A percentile compares a stretch with the other conserved stretches of the same genome.
These are phyloP conservation scores for Cephus spinipes DNA, from an alignment of 2,888 invertebrate species.

Conservation along the genomic window DNA sequence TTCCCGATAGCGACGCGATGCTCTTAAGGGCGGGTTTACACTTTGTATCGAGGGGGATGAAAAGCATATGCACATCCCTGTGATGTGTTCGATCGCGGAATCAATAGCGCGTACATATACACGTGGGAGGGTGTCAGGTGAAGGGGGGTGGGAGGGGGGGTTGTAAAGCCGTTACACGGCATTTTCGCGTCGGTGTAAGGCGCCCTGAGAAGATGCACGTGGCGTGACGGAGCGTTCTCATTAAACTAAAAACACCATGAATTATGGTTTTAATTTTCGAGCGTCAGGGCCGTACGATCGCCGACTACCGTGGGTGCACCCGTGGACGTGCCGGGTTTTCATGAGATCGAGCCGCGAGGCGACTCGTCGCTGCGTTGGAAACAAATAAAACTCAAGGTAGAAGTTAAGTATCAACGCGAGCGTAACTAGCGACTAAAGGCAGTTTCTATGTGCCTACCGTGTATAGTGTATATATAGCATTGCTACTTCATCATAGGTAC, in stretches of 20 bases:
- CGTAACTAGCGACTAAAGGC: neutral
- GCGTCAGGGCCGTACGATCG: neutral
- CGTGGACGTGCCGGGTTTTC: neutral
- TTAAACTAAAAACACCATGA: constrained; percentile 40
- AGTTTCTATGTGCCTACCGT: neutral
- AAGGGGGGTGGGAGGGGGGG: constrained; percentile 12
- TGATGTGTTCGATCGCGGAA: neutral
- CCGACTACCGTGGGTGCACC: neutral
- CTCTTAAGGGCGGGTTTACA: neutral
- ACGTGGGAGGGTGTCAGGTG: neutral
- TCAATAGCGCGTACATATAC: neutral
- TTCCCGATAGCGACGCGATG: neutral
- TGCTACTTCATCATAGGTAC: neutral
- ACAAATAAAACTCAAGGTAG: neutral
- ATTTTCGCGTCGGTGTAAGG: constrained; percentile 9
- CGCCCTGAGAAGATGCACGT: constrained; percentile 46
- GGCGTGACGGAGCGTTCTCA: constrained; percentile 42
- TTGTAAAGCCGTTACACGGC: constrained; percentile 19
- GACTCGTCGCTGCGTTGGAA: neutral
- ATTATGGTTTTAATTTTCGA: constrained; percentile 45
- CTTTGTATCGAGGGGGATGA: neutral
- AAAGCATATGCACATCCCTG: neutral
- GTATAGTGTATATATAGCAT: neutral
- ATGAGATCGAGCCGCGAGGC: neutral
- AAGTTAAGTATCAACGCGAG: neutral